These are phyloP conservation scores for Diabrotica balteata DNA, from an alignment of 2,888 invertebrate genomes.

Conservation along the genomic window DNA sequence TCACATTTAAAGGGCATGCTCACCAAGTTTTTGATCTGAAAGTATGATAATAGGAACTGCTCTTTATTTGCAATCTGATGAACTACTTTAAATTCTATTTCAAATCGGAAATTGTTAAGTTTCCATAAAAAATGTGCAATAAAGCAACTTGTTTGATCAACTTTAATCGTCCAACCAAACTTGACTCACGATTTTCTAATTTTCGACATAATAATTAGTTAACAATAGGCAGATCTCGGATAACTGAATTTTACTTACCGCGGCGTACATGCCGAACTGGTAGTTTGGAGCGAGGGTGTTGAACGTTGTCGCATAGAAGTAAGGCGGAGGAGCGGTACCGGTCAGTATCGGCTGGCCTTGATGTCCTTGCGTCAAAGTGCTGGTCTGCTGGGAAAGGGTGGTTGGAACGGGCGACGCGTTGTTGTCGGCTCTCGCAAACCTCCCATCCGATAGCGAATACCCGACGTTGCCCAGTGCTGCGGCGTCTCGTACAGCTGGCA, in stretches of 20 bases:
- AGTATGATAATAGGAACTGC: too few relatives aligned
- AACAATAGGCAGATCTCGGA: too few relatives aligned
- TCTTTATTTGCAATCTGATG: too few relatives aligned
- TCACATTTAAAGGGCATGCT: too few relatives aligned
- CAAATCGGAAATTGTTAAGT: too few relatives aligned
- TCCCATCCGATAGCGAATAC: constrained; percentile 69
- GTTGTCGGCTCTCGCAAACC: constrained; percentile 75
- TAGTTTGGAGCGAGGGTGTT: constrained; percentile 74
- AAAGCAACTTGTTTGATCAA: too few relatives aligned
- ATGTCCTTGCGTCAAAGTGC: constrained; percentile 67
- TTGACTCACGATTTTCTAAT: too few relatives aligned
- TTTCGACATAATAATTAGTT: too few relatives aligned
- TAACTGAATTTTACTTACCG: constrained; percentile 62
- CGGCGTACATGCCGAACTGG: constrained; percentile 75
- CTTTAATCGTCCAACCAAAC: too few relatives aligned
- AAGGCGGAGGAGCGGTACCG: constrained; percentile 69
- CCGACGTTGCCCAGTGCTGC: constrained; percentile 72
- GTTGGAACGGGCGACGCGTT: constrained; percentile 83
- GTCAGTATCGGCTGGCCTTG: constrained; percentile 68
- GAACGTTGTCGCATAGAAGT: constrained; percentile 75
- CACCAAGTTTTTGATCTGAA: too few relatives aligned
- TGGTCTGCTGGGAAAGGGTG: constrained; percentile 73
- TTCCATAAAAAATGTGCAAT: too few relatives aligned
- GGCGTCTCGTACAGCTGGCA: constrained; percentile 72
- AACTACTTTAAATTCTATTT: too few relatives aligned